These are phyloP conservation scores for Romanogobio albipinnatus DNA, from an alignment of 2,113 vertebrate genomes.

Conservation along the genomic window DNA sequence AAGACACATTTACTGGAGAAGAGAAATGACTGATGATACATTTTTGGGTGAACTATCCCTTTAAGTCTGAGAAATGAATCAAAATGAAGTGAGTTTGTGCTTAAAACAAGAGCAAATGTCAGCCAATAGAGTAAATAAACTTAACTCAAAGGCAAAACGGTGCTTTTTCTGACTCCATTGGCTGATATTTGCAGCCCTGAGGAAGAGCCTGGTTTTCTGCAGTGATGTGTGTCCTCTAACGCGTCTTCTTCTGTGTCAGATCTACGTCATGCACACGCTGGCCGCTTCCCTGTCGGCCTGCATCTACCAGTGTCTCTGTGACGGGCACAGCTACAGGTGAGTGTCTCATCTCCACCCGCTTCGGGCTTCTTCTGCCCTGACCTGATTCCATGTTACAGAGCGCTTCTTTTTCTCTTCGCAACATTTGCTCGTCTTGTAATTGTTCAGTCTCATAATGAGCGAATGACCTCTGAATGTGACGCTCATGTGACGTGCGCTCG, in stretches of 20 bases:
- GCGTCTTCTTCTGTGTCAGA: conserved; percentile 70
- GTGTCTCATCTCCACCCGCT: neutral
- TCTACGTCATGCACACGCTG: conserved; percentile 93
- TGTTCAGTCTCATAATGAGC: neutral
- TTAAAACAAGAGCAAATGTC: too few species aligned
- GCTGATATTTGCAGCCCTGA: too few species aligned
- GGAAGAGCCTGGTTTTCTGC: too few species aligned
- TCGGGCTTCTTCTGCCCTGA: neutral
- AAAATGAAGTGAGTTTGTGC: neutral
- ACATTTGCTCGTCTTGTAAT: neutral
- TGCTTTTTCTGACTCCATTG: too few species aligned
- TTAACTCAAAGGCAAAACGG: too few species aligned
- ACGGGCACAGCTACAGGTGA: conserved; percentile 91
- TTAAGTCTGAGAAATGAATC: too few species aligned
- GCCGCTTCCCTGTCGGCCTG: conserved; percentile 96
- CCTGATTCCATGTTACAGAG: neutral
- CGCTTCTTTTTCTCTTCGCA: neutral
- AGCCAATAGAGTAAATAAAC: too few species aligned
- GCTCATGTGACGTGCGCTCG: neutral
- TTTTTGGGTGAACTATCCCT: too few species aligned
- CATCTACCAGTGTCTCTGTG: conserved; percentile 98
- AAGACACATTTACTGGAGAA: too few species aligned
- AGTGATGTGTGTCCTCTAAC: neutral
- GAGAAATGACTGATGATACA: too few species aligned
- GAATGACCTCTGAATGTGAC: neutral